Evolutionary conservation across 2,888 invertebrate species (phyloP), one percentile per base, ranked within the genome.

Genomic region (Schizaphis graminum): DNA sequence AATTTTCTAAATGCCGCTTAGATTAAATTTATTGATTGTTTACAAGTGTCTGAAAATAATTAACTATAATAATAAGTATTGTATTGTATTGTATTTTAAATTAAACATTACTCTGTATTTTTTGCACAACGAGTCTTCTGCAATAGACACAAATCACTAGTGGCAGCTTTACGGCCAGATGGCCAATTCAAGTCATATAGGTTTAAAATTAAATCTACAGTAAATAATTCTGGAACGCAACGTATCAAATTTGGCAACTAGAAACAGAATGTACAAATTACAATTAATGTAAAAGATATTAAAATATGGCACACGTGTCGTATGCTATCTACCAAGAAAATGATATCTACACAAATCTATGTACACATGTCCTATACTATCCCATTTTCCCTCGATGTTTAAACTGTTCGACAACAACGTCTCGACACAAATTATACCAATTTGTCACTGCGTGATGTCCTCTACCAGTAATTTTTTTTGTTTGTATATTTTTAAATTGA

Each of bases 81-180:
- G 24, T 49, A n/a, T 35, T 35, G 5, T 49, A 21, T 1, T 13
- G 1, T 21, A n/a, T 11, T 90, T n/a, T 57, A 1, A 57, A 49
- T 91, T 49, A 67, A 41, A 10, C 21, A 53, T 44, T 94, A 94
- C 86, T 94, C 88, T 24, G 89, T 94, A 35, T 53, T 91, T 86
- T 91, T 94, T 49, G 94, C 85, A 91, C 91, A 53, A 8, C 94
- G 94, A 57, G 98, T 98, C 96, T 98, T 98, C 95, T 98, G 97
- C 95, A 98, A 97, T 95, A 98, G 97, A 96, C 98, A 98, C 94
- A 99, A 96, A 96, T 98, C 98, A 95, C 98, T 97, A 0, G 98
- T 98, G 93, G 98, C 98, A 94, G 98, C 97, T 95, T 98, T 98
- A 94, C 98, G 97, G 1, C 99, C 98, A 93, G 97, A 97, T 44